Evolutionary conservation across 2,888 invertebrate genomes (phyloP).

Genomic region (Cephus runcator): DNA sequence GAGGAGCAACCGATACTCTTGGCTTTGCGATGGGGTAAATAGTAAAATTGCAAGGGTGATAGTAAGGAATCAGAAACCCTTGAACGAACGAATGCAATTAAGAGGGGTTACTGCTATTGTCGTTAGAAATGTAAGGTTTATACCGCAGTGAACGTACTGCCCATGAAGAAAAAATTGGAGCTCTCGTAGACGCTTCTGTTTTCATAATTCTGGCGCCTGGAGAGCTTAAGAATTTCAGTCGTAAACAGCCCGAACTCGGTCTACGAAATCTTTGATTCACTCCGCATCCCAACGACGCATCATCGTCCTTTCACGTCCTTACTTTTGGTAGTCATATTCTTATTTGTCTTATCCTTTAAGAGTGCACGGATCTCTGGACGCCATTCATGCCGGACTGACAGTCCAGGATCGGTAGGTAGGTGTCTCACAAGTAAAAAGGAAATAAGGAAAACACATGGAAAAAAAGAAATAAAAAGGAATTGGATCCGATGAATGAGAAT

Average conservation of each 20-base stretch:
- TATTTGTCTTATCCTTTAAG: not conserved
- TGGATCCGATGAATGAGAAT: not conserved
- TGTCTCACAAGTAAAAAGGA: not conserved
- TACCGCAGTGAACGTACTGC: not conserved
- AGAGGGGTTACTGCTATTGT: not conserved
- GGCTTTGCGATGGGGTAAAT: not conserved
- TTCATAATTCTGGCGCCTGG: not conserved
- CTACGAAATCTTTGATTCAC: not conserved
- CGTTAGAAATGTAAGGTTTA: not conserved
- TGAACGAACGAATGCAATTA: not conserved
- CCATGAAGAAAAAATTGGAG: not conserved
- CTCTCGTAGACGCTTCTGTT: not conserved
- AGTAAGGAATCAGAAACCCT: not conserved
- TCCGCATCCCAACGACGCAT: not conserved
- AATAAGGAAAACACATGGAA: not conserved
- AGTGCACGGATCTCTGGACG: not conserved
- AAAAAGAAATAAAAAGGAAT: not conserved
- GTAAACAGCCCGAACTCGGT: not conserved
- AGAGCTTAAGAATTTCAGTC: not conserved
- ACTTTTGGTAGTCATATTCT: not conserved
- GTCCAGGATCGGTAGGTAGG: not conserved
- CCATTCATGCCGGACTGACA: not conserved
- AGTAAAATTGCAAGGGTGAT: not conserved
- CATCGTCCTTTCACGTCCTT: not conserved
- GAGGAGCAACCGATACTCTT: not conserved